phyloP scores from a whole-genome alignment of 2,888 invertebrate genomes.

The Steinernema carpocapsae region DNA sequence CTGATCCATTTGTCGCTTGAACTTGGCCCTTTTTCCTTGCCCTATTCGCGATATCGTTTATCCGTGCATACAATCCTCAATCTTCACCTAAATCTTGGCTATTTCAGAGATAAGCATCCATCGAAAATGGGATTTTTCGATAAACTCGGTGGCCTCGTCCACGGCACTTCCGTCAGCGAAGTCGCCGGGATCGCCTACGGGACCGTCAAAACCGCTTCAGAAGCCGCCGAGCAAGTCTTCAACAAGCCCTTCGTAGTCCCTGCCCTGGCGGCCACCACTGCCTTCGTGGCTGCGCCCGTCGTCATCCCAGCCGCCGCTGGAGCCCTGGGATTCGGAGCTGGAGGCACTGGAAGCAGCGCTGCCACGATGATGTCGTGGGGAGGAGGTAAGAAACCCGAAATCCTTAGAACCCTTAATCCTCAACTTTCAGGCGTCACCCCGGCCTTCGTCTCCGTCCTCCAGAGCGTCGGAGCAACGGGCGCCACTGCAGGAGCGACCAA shows the following conservation, averaged over 20 bases:
- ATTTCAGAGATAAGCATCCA: too few species aligned
- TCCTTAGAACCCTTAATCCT: neutral
- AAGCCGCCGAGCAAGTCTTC: neutral
- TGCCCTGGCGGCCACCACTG: neutral
- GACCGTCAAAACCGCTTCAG: too few species aligned
- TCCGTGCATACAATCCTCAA: too few species aligned
- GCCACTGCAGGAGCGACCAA: neutral
- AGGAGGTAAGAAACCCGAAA: neutral
- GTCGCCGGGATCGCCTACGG: too few species aligned
- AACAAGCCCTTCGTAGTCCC: neutral
- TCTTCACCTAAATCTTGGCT: too few species aligned
- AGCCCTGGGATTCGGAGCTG: too few species aligned
- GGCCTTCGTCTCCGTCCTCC: neutral
- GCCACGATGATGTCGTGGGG: neutral
- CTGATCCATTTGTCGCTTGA: too few species aligned
- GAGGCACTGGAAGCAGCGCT: neutral
- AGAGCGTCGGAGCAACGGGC: conserved; percentile 17
- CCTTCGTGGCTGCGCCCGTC: neutral
- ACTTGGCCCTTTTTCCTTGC: too few species aligned
- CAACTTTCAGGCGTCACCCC: neutral
- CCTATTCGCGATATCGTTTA: too few species aligned
- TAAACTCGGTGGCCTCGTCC: too few species aligned
- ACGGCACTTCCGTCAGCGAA: too few species aligned
- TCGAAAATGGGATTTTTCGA: too few species aligned
- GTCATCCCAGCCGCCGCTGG: neutral